Base-by-base conservation (phyloP, 2,888 invertebrate species). In the Netelia melanura region DNA sequence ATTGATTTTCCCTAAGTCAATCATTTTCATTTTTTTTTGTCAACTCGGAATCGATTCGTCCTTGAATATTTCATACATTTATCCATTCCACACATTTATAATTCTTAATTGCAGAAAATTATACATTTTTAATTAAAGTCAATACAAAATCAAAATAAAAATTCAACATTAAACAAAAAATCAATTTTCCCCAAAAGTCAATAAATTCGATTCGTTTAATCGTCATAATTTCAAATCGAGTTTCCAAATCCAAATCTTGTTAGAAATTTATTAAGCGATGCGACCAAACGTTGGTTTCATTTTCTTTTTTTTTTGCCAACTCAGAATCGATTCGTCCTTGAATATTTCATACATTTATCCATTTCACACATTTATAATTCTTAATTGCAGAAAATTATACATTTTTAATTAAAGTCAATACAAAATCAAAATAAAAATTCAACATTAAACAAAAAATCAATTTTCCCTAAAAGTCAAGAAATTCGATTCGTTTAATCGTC, bases 301-400 rank as follows among this genome's bases (percentile, higher is more conserved):
- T 14, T 62, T 21, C 21, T 62, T 43, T 52, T 48, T 44, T 67
- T 43, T 72, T 75, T 80, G 65, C 21, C 54, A 10, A 30, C n/a
- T 17, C 71, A 25, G 43, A 74, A 61, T 81, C 61, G 65, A 65
- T 75, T 52, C 17, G 74, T 68, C 67, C 65, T 74, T 67, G 75
- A 68, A 74, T 58, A 74, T 6, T 48, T 65, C 58, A 81, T 81
- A 38, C 77, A 68, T 78, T 78, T 78, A 78, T 78, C 68, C 77
- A 68, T 68, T 17, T 17, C 17, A 17, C 17, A 17, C 17, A 17
- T 17, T 17, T 17, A 17, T 17, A 17, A 17, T 17, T 17, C 0
- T 17, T 30, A 38, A 62, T 30, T 14, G 23, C 21, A 25, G 52
- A 54, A 48, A 75, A 61, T 76, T 21, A 10, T 2, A 21, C 58